phyloP scores from a whole-genome alignment of 2,113 vertebrate species.

The Castor canadensis region DNA sequence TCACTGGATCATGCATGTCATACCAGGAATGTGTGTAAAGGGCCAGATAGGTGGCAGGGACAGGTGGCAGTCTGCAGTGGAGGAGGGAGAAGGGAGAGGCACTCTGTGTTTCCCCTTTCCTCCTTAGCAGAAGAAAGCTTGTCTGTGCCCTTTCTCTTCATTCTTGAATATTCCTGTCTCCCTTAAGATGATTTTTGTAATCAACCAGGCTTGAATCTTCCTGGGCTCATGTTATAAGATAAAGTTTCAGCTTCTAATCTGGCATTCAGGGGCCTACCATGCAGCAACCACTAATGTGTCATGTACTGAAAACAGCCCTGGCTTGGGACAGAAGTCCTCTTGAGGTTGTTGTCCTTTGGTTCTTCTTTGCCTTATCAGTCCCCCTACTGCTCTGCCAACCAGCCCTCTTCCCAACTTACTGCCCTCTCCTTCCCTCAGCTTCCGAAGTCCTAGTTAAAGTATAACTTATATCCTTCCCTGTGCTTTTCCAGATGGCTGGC shows the following conservation, averaged over 20 bases:
- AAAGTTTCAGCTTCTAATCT: not conserved
- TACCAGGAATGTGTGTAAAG: not conserved
- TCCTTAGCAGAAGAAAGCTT: not conserved
- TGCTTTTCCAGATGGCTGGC: not conserved
- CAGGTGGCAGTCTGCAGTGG: not conserved
- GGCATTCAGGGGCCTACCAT: not conserved
- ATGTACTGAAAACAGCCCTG: not conserved
- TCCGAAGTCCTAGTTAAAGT: not conserved
- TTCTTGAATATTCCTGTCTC: slow-evolving; percentile 48
- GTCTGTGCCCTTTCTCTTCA: not conserved
- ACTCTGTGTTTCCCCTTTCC: not conserved
- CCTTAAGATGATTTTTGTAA: slow-evolving; percentile 56
- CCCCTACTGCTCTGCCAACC: too few species aligned
- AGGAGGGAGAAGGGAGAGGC: not conserved
- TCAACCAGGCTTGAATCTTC: slow-evolving; percentile 54
- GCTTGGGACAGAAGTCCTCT: too few species aligned
- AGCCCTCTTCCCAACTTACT: not conserved
- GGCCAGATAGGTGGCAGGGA: not conserved
- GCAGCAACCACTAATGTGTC: not conserved
- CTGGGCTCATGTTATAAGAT: not conserved
- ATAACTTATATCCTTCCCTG: too few species aligned
- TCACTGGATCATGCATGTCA: not conserved
- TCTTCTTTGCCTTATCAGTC: not conserved
- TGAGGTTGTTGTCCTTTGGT: fast-evolving
- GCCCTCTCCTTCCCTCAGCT: not conserved